Conservation (phyloP, 2,113 vertebrate genomes). For the Sturnira hondurensis region DNA sequence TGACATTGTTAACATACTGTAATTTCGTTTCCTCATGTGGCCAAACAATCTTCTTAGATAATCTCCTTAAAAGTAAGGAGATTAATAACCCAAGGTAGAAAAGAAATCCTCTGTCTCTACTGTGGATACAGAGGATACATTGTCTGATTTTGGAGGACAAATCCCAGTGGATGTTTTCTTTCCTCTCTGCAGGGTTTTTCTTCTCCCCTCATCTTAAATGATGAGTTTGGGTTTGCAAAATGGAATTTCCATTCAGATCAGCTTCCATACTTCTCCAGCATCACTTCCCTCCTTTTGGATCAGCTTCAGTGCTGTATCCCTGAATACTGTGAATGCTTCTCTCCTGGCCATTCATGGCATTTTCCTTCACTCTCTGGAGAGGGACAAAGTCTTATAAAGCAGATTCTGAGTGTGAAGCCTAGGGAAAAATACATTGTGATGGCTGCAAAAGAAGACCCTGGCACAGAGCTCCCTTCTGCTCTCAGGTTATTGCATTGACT, state of each 20-base stretch:
- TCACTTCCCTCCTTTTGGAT: background rate
- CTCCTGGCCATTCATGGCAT: background rate
- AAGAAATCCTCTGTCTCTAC: background rate
- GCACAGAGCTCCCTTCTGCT: background rate
- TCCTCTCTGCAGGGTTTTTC: background rate
- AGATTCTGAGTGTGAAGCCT: background rate
- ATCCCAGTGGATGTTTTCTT: background rate
- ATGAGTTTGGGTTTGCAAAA: slow-evolving; percentile 4
- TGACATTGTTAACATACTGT: background rate
- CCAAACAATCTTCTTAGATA: background rate
- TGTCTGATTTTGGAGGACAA: background rate
- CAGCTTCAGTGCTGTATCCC: background rate
- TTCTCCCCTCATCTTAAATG: background rate
- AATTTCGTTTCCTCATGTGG: background rate
- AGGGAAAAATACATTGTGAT: background rate
- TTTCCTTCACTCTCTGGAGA: background rate
- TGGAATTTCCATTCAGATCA: background rate
- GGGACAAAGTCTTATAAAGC: background rate
- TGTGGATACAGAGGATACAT: background rate
- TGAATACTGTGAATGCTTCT: background rate
- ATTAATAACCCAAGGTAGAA: background rate
- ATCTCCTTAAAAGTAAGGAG: too few relatives aligned
- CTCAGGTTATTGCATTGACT: background rate
- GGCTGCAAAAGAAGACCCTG: background rate
- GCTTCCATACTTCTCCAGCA: background rate